Evolutionary conservation across 2,797 vertebrate species (phyloP).

Genomic region (Takifugu rubripes): DNA sequence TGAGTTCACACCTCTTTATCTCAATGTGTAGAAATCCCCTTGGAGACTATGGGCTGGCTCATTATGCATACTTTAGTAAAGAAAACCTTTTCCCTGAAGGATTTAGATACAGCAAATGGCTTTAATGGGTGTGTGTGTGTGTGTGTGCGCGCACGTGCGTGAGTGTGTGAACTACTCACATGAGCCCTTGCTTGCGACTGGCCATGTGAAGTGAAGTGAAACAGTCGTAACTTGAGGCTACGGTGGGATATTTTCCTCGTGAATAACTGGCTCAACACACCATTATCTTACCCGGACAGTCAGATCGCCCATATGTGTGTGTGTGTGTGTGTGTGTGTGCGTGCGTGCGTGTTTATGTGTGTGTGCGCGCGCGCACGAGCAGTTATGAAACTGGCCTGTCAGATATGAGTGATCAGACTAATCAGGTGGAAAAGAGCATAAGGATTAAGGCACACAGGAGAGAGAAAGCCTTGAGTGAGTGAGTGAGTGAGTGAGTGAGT

Average conservation of each 20-base stretch:
- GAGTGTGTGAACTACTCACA: conserved; percentile 24
- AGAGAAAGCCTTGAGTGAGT: conserved; percentile 36
- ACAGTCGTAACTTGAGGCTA: conserved; percentile 43
- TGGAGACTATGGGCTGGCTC: conserved; percentile 20
- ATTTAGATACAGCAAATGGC: conserved; percentile 31
- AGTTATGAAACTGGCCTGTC: conserved; percentile 53
- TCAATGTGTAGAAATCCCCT: conserved; percentile 19
- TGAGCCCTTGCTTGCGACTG: conserved; percentile 37
- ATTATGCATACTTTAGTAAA: conserved; percentile 34
- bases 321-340: conserved; percentile 8
- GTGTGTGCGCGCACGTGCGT: conserved; percentile 13
- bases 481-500: conserved; percentile 16
- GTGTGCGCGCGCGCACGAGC: conserved; percentile 14
- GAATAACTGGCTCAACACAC: conserved; percentile 38
- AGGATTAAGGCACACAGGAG: conserved; percentile 58
- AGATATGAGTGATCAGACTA: conserved; percentile 71
- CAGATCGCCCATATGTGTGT: conserved; percentile 19
- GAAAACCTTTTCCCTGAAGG: conserved; percentile 27
- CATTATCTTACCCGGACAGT: conserved; percentile 37
- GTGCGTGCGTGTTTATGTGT: conserved; percentile 4
- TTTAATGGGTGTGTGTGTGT: conserved; percentile 26
- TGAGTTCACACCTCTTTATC: conserved; percentile 28
- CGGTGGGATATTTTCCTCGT: conserved; percentile 60
- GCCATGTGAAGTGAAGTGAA: conserved; percentile 51
- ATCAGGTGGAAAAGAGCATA: conserved; percentile 62